These are phyloP conservation scores for Tiaroga cobitis DNA, from an alignment of 2,797 vertebrate species.

Conservation along the genomic window DNA sequence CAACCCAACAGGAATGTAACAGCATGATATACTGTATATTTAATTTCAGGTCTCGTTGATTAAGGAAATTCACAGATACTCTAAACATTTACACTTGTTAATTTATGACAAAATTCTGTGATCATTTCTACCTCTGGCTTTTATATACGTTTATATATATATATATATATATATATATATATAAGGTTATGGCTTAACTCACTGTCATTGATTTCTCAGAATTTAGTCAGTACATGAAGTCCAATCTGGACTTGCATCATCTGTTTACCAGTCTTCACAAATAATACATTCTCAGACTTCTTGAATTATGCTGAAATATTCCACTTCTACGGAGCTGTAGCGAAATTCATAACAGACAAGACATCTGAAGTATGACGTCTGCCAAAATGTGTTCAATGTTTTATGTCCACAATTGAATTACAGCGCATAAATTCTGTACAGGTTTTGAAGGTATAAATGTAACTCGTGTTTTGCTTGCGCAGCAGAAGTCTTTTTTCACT, in stretches of 20 bases:
- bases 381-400: conserved; percentile 49
- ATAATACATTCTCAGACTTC: conserved; percentile 37
- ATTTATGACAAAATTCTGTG: conserved; percentile 6
- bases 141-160: not conserved
- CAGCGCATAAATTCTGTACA: conserved; percentile 42
- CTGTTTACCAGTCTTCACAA: conserved; percentile 27
- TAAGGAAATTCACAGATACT: conserved; percentile 11
- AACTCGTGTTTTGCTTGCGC: conserved; percentile 55
- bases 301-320: conserved; percentile 41
- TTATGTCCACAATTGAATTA: conserved; percentile 52
- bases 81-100: conserved; percentile 14
- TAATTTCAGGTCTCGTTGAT: conserved; percentile 9
- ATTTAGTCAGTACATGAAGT: not conserved
- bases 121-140: conserved; percentile 4
- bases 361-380: conserved; percentile 43
- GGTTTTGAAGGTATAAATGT: conserved; percentile 48
- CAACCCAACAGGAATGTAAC: conserved; percentile 13
- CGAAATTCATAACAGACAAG: conserved; percentile 48
- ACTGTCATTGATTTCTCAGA: conserved; percentile 10
- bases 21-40: conserved; percentile 28
- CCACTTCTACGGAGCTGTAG: conserved; percentile 31
- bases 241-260: conserved; percentile 5
- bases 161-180: not conserved
- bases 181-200: conserved; percentile 13
- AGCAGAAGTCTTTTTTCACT: conserved; percentile 52